These are phyloP conservation scores for Macaria liturata DNA, from an alignment of 2,888 invertebrate genomes.

Conservation along the genomic window DNA sequence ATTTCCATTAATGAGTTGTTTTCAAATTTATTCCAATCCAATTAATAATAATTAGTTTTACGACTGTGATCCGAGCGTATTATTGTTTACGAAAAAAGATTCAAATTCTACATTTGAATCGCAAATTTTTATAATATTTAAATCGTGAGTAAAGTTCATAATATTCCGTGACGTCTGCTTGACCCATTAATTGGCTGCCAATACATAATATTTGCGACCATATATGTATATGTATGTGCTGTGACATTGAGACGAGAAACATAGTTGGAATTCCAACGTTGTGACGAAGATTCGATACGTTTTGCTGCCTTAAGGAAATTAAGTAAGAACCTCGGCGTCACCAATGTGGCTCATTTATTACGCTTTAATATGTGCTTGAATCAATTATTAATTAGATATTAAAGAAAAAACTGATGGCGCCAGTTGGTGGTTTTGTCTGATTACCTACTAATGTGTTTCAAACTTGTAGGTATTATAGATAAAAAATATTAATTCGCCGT, in stretches of 20 bases:
- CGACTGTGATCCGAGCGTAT: slow-evolving; percentile 31
- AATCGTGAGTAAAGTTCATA: slow-evolving; percentile 19
- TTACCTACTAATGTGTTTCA: too few species aligned
- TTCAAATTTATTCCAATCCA: slow-evolving; percentile 3
- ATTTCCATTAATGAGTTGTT: slow-evolving; percentile 20
- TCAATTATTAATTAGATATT: too few species aligned
- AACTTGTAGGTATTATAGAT: too few species aligned
- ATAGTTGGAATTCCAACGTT: slow-evolving; percentile 45
- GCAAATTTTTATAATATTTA: slow-evolving; percentile 31
- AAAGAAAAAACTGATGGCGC: too few species aligned
- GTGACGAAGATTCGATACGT: slow-evolving; percentile 38
- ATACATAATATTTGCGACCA: slow-evolving; percentile 11
- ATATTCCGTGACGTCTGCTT: slow-evolving; percentile 54
- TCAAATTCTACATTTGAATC: slow-evolving; percentile 23
- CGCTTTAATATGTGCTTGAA: neutral
- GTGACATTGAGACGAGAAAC: slow-evolving; percentile 22
- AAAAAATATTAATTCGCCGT: too few species aligned
- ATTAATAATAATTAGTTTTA: slow-evolving; percentile 16
- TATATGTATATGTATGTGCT: slow-evolving; percentile 13
- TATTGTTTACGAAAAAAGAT: slow-evolving; percentile 44
- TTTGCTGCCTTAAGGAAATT: slow-evolving; percentile 25
- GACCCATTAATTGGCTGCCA: slow-evolving; percentile 24
- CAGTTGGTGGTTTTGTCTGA: too few species aligned
- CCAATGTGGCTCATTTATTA: slow-evolving; percentile 5
- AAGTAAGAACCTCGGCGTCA: slow-evolving; percentile 14